Conservation (phyloP, 2,888 invertebrate genomes). For the Meiosimyza decipiens region DNA sequence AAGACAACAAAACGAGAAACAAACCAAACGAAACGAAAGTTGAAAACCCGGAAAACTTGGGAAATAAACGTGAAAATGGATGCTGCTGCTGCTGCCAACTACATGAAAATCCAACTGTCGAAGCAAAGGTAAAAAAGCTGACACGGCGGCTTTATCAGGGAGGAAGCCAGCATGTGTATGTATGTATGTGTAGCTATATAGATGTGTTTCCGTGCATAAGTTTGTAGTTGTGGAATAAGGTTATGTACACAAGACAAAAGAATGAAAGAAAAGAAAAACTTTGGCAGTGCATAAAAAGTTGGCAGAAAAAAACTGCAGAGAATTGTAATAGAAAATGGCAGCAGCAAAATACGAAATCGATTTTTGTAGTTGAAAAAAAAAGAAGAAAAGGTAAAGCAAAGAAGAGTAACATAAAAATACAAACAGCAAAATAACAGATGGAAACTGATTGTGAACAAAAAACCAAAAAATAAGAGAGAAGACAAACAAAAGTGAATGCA, state of each 20-base stretch:
- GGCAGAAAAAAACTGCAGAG: not conserved
- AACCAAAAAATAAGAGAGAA: too few relatives aligned
- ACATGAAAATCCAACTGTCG: conserved; percentile 43
- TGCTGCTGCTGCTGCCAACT: conserved; percentile 39
- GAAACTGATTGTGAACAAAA: too few relatives aligned
- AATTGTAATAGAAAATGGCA: conserved; percentile 35
- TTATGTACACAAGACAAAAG: conserved; percentile 56
- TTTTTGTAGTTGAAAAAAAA: conserved; percentile 8
- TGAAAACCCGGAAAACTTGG: conserved; percentile 15
- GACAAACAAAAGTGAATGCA: too few relatives aligned
- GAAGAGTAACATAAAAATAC: conserved; percentile 3
- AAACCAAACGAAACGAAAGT: conserved; percentile 5
- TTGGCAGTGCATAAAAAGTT: not conserved
- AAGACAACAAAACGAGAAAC: conserved; percentile 6
- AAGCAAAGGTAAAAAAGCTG: conserved; percentile 6
- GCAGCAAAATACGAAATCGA: conserved; percentile 31
- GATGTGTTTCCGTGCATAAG: conserved; percentile 35
- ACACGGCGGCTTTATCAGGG: conserved; percentile 16
- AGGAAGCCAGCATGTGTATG: conserved; percentile 7
- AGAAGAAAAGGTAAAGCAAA: not conserved
- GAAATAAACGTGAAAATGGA: conserved; percentile 40
- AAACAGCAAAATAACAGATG: not conserved
- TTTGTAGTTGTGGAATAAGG: conserved; percentile 54
- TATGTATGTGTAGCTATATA: not conserved
- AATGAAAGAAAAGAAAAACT: conserved; percentile 18